Evolutionary conservation across 35 echinoderm and acorn worm genomes (phyloP).

Genomic region (Strongylocentrotus purpuratus): DNA sequence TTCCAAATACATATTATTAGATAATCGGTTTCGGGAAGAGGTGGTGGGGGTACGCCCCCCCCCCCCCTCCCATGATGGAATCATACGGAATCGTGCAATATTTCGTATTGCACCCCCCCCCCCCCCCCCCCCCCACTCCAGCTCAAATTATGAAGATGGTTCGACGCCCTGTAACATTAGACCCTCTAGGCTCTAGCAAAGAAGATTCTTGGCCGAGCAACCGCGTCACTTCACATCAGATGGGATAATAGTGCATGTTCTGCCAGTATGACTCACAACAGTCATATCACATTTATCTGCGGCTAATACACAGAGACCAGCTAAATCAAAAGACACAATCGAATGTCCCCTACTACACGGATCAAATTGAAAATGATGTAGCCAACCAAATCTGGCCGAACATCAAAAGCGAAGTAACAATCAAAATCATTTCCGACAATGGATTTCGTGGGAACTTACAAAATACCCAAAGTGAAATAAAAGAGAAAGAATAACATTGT

Average conservation of each 20-base stretch:
- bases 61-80: too few relatives aligned
- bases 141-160: not conserved
- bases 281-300: not conserved
- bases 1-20: too few relatives aligned
- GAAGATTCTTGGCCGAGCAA: not conserved
- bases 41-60: too few relatives aligned
- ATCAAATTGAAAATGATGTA: slow-evolving; percentile 12
- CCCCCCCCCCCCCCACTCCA: too few relatives aligned
- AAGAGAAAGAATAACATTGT: not conserved
- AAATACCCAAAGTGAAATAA: not conserved
- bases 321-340: not conserved
- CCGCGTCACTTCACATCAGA: too few relatives aligned
- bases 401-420: not conserved
- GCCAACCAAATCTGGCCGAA: not conserved
- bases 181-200: not conserved
- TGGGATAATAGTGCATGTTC: too few relatives aligned
- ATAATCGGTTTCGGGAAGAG: too few relatives aligned
- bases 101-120: not conserved
- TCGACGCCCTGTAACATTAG: not conserved
- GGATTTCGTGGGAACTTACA: not conserved
- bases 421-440: not conserved
- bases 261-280: too few relatives aligned
- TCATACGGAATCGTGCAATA: too few relatives aligned
- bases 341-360: not conserved
- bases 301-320: not conserved